Conservation (phyloP, 64 coral and sea anemone species). For the Acropora yongei region DNA sequence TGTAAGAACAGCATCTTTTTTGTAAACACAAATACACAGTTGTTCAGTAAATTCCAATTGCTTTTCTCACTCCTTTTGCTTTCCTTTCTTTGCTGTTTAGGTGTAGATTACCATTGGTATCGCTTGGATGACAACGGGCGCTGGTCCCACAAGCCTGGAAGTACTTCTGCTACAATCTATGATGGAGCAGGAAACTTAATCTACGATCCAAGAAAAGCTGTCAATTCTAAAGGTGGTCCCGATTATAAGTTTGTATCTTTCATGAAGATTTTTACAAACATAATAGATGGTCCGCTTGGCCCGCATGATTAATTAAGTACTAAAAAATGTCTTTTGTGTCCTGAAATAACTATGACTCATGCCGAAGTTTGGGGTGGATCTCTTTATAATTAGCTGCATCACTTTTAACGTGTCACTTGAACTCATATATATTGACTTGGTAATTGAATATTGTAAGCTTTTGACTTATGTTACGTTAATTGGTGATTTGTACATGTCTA, state of each 20-base stretch:
- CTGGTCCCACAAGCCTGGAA: conserved; percentile 27
- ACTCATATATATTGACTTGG: too few species aligned
- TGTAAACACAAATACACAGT: neutral
- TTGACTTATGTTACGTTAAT: too few species aligned
- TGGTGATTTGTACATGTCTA: too few species aligned
- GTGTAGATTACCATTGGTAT: conserved; percentile 11
- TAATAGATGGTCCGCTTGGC: conserved; percentile 6
- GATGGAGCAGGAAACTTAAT: conserved; percentile 4
- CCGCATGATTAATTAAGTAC: too few species aligned
- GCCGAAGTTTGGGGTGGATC: too few species aligned
- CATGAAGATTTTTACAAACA: conserved; percentile 29
- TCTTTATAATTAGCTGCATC: too few species aligned
- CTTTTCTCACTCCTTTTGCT: neutral
- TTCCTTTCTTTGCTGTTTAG: neutral
- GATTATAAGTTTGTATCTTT: conserved; percentile 25
- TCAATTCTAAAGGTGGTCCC: neutral
- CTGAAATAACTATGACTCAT: too few species aligned
- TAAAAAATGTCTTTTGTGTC: too few species aligned
- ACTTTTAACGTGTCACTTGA: too few species aligned
- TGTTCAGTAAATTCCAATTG: neutral
- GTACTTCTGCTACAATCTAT: neutral
- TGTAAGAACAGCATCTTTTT: neutral
- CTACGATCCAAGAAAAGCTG: conserved; percentile 11
- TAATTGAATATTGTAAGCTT: too few species aligned
- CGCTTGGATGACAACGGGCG: conserved; percentile 7